Conservation (phyloP, 1,140 invertebrate genomes). For the Pseudomyrmex dendroicus region DNA sequence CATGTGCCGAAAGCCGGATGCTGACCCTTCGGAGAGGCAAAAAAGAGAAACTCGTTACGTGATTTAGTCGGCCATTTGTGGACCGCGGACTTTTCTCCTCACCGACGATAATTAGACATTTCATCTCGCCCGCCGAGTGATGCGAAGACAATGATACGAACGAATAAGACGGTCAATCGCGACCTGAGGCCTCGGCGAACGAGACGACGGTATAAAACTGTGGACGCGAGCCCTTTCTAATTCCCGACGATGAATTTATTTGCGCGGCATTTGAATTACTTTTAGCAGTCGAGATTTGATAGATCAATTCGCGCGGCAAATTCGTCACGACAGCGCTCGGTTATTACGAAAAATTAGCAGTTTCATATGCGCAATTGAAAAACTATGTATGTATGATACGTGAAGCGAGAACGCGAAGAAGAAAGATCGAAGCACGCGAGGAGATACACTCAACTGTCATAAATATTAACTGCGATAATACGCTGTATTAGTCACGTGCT, state of each 20-base stretch:
- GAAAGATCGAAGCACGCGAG: background rate
- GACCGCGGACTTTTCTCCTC: conserved; percentile 31
- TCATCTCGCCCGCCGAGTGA: conserved; percentile 3
- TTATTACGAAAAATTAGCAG: no score
- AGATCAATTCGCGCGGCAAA: no score
- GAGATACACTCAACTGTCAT: conserved; percentile 14
- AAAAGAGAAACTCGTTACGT: conserved; percentile 53
- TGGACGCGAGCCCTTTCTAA: no score
- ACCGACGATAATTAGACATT: conserved; percentile 8
- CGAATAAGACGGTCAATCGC: conserved; percentile 13
- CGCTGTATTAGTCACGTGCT: conserved; percentile 51
- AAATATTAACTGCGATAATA: conserved; percentile 34
- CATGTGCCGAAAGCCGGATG: conserved; percentile 25
- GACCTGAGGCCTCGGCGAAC: background rate
- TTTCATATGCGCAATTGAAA: background rate
- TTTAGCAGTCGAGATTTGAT: no score
- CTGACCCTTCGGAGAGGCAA: conserved; percentile 23
- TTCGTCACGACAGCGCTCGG: no score
- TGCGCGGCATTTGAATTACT: no score
- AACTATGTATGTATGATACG: background rate
- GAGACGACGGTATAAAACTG: background rate
- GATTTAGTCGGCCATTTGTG: conserved; percentile 9
- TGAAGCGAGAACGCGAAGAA: background rate
- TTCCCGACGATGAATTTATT: no score
- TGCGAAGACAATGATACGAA: conserved; percentile 22